These are phyloP conservation scores for Bos taurus DNA, from an alignment of 2,113 vertebrate genomes.

Conservation along the genomic window DNA sequence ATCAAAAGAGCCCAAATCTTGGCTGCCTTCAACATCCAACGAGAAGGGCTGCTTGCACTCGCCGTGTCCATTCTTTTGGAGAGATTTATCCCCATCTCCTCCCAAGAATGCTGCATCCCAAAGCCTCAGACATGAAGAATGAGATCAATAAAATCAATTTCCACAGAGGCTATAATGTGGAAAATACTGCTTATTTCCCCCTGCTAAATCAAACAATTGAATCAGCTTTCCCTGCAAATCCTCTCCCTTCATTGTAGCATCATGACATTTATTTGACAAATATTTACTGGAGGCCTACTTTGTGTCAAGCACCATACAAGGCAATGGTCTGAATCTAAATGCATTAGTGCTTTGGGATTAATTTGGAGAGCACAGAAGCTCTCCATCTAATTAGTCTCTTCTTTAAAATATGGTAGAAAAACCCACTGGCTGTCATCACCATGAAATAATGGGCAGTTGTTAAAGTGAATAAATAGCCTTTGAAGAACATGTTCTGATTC, in stretches of 20 bases:
- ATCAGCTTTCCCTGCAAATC: not conserved
- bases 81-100: not conserved
- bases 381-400: not conserved
- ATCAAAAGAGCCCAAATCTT: not conserved
- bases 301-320: not conserved
- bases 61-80: not conserved
- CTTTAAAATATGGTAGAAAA: not conserved
- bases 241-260: not conserved
- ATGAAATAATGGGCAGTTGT: not conserved
- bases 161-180: not conserved
- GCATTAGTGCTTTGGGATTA: not conserved
- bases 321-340: not conserved
- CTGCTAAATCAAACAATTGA: not conserved
- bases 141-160: conserved; percentile 46
- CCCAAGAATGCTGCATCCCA: no score
- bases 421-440: not conserved
- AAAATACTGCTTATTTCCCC: conserved; percentile 14
- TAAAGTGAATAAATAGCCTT: not conserved
- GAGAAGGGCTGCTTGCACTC: not conserved
- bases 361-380: not conserved
- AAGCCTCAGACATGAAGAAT: conserved; percentile 23
- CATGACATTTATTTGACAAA: not conserved
- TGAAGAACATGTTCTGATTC: not conserved
- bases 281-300: not conserved
- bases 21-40: not conserved